Conservation (phyloP, 2,113 vertebrate genomes). For the Strix aluco region DNA sequence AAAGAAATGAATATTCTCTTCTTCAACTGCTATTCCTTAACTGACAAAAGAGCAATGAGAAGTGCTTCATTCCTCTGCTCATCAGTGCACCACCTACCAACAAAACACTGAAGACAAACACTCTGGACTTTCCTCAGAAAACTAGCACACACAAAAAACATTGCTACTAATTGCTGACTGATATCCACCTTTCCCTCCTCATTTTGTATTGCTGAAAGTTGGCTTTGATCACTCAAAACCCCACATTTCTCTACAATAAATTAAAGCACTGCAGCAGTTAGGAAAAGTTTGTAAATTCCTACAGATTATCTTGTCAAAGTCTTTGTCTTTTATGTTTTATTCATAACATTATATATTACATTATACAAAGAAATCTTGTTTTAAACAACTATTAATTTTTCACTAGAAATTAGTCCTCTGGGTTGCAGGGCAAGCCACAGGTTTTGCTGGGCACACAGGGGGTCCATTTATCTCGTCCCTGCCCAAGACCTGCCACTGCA, state of each 20-base stretch:
- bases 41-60: background rate
- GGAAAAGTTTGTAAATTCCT: background rate
- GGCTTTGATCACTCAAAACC: background rate
- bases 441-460: background rate
- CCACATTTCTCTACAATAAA: background rate
- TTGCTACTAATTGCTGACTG: background rate
- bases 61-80: slow-evolving; percentile 1
- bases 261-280: background rate
- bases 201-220: background rate
- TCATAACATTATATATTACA: background rate
- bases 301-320: background rate
- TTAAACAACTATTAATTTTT: slow-evolving; percentile 1
- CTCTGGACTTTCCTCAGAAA: background rate
- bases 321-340: background rate
- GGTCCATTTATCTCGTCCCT: background rate
- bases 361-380: background rate
- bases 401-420: background rate
- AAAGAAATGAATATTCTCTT: slow-evolving; percentile 23
- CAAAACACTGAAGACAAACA: background rate
- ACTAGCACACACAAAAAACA: background rate
- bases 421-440: background rate
- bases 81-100: background rate
- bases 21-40: background rate
- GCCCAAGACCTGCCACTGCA: background rate
- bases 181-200: background rate